Evolutionary conservation across 2,797 vertebrate genomes (phyloP).

Genomic region (Sebastes steindachneri): DNA sequence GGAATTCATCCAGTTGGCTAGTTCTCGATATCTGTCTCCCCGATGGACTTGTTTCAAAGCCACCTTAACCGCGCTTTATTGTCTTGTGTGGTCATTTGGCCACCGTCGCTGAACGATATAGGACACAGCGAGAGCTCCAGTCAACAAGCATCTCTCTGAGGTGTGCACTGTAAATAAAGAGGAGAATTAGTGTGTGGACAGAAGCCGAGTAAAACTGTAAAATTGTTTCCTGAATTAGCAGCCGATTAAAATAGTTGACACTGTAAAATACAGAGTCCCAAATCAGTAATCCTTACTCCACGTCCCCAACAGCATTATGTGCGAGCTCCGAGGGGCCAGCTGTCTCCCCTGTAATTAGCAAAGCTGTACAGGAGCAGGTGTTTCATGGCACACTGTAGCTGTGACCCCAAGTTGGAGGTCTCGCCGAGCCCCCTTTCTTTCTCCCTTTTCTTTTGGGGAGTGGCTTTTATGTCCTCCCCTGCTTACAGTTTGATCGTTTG

Average conservation of each 20-base stretch:
- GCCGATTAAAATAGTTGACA: slow-evolving; percentile 57
- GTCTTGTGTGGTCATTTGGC: slow-evolving; percentile 69
- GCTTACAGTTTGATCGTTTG: slow-evolving; percentile 67
- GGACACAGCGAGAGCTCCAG: slow-evolving; percentile 47
- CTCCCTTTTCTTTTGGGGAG: slow-evolving; percentile 64
- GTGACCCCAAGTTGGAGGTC: slow-evolving; percentile 70
- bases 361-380: slow-evolving; percentile 82
- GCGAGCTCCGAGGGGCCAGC: slow-evolving; percentile 67
- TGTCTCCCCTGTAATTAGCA: slow-evolving; percentile 75
- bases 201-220: slow-evolving; percentile 58
- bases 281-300: slow-evolving; percentile 48
- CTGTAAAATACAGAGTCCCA: slow-evolving; percentile 55
- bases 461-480: slow-evolving; percentile 59
- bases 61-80: slow-evolving; percentile 66
- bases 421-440: slow-evolving; percentile 51
- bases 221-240: slow-evolving; percentile 52
- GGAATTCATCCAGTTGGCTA: slow-evolving; percentile 74
- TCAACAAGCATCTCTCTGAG: slow-evolving; percentile 53
- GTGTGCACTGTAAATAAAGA: slow-evolving; percentile 59
- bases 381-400: slow-evolving; percentile 75
- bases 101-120: slow-evolving; percentile 48
- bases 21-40: slow-evolving; percentile 60
- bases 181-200: slow-evolving; percentile 51
- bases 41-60: slow-evolving; percentile 70
- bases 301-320: slow-evolving; percentile 56